Evolutionary conservation across 2,888 invertebrate genomes (phyloP).

Genomic region (Lysandra coridon): DNA sequence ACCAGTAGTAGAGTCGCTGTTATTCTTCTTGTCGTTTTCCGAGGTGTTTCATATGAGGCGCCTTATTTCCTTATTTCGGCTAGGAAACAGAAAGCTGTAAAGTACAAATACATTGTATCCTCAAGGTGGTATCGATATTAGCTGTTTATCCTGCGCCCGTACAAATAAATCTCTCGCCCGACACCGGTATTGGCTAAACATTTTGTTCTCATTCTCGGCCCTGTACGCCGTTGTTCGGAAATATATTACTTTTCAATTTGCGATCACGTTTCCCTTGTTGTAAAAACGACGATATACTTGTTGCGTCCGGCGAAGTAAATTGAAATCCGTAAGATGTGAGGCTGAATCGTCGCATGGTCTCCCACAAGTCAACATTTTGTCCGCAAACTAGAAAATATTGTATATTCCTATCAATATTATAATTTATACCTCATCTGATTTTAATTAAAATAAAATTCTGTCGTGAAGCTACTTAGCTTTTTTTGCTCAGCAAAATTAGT

Average conservation of each 20-base stretch:
- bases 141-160: conserved; percentile 20
- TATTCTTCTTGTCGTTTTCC: too few species aligned
- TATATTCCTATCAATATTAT: not conserved
- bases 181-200: conserved; percentile 28
- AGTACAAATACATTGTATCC: not conserved
- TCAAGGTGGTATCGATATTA: conserved; percentile 31
- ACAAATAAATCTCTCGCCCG: conserved; percentile 24
- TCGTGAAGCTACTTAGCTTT: too few species aligned
- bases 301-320: not conserved
- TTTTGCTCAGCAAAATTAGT: not conserved
- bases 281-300: conserved; percentile 13
- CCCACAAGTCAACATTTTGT: not conserved
- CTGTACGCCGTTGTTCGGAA: conserved; percentile 7
- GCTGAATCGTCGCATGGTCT: not conserved
- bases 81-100: not conserved
- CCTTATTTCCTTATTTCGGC: not conserved
- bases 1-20: too few species aligned
- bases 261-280: conserved; percentile 13
- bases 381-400: not conserved
- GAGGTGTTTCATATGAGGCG: not conserved
- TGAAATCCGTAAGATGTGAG: not conserved
- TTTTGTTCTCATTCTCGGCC: conserved; percentile 20
- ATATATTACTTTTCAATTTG: conserved; percentile 30
- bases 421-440: too few species aligned
- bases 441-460: too few species aligned